These are phyloP conservation scores for Trididemnum nubilum DNA, from an alignment of 23 tunicate species.

Conservation along the genomic window DNA sequence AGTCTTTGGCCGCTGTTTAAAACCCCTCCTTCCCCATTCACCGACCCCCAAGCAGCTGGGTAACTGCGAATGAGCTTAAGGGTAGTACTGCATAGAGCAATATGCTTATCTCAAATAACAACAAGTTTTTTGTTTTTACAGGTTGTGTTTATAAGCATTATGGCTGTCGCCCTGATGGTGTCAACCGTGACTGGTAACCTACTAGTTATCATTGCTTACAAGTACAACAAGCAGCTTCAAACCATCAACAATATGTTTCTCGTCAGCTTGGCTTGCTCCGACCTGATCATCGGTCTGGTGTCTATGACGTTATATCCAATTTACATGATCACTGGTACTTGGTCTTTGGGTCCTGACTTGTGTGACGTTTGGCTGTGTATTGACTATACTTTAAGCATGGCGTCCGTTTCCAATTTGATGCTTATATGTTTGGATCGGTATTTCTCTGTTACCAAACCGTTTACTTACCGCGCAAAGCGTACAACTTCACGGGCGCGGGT, in stretches of 20 bases:
- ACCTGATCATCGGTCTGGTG: slow-evolving; percentile 77
- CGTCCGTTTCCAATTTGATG: slow-evolving; percentile 86
- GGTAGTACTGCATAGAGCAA: too few species aligned
- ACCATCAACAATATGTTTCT: slow-evolving; percentile 93
- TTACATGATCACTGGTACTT: slow-evolving; percentile 56
- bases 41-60: too few species aligned
- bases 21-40: too few species aligned
- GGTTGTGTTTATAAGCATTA: slow-evolving; percentile 52
- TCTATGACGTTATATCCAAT: slow-evolving; percentile 93
- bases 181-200: slow-evolving; percentile 84
- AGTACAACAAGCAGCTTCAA: slow-evolving; percentile 55
- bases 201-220: slow-evolving; percentile 78
- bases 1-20: too few species aligned
- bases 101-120: too few species aligned
- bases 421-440: slow-evolving; percentile 88
- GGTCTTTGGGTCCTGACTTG: slow-evolving; percentile 59
- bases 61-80: too few species aligned
- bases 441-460: slow-evolving; percentile 83
- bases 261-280: slow-evolving; percentile 90
- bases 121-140: slow-evolving; percentile 40
- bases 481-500: slow-evolving; percentile 67
- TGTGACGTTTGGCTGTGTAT: slow-evolving; percentile 90
- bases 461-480: slow-evolving; percentile 73
- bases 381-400: slow-evolving; percentile 94
- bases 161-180: slow-evolving; percentile 73